Percentiles rank a stretch among this genome's conserved stretches.
phyloP scores from a whole-genome alignment of 1,140 invertebrate species.

The Hyles vespertilio region DNA sequence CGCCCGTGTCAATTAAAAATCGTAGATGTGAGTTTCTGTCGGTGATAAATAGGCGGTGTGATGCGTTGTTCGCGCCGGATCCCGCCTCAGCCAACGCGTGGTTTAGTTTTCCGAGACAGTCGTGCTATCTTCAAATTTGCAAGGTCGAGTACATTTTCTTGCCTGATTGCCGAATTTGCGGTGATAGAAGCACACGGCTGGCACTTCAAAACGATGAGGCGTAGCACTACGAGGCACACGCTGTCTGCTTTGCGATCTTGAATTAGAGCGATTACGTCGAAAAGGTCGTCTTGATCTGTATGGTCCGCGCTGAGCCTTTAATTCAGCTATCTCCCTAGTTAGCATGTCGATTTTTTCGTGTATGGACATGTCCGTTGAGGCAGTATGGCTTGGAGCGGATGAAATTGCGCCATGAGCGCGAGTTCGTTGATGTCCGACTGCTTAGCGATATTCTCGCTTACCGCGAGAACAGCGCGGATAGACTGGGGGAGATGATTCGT shows the following conservation, averaged over 20 bases:
- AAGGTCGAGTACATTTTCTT: background rate
- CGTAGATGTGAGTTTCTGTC: constrained; percentile 16
- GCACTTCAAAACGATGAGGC: too few species aligned
- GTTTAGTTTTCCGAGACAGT: constrained; percentile 25
- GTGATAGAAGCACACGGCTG: too few species aligned
- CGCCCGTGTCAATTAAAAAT: constrained; percentile 4
- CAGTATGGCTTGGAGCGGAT: constrained; percentile 2
- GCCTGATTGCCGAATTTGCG: too few species aligned
- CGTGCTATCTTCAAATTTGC: constrained; percentile 8
- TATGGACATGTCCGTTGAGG: too few species aligned
- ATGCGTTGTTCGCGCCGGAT: constrained; percentile 13
- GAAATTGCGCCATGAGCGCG: constrained; percentile 19
- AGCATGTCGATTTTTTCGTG: constrained; percentile 2
- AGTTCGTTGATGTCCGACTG: constrained; percentile 18
- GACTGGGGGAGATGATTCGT: constrained; percentile 8
- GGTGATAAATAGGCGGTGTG: constrained; percentile 28
- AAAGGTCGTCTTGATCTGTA: constrained; percentile 8
- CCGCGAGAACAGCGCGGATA: constrained; percentile 17
- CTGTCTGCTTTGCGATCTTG: constrained; percentile 9
- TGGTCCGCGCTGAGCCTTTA: background rate
- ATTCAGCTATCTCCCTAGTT: background rate
- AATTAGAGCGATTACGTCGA: background rate
- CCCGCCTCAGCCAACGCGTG: constrained; percentile 23
- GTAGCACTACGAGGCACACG: background rate
- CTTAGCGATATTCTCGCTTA: constrained; percentile 20